Evolutionary conservation across 1,140 invertebrate species (phyloP).

Genomic region (Bombus confusus): DNA sequence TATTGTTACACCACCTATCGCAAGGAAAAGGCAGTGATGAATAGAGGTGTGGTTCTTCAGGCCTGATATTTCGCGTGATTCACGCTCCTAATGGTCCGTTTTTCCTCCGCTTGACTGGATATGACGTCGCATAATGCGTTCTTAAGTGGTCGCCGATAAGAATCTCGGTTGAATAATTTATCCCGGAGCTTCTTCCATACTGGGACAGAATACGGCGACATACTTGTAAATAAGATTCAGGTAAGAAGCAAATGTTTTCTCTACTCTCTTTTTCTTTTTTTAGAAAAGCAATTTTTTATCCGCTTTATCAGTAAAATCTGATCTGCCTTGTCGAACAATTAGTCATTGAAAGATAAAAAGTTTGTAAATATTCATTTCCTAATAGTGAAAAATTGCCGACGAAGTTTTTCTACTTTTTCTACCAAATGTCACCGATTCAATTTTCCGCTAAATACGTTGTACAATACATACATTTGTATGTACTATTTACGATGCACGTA

Average conservation of each 20-base stretch:
- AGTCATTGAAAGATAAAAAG: too few relatives aligned
- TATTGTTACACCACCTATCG: neutral
- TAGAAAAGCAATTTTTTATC: too few relatives aligned
- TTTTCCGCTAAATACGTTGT: neutral
- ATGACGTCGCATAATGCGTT: constrained; percentile 3
- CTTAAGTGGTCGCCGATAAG: neutral
- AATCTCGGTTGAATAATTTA: constrained; percentile 11
- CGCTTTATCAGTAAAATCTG: too few relatives aligned
- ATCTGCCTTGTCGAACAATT: too few relatives aligned
- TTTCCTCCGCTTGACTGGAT: neutral
- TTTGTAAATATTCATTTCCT: too few relatives aligned
- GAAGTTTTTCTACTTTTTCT: too few relatives aligned
- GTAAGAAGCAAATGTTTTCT: neutral
- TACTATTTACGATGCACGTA: too few relatives aligned
- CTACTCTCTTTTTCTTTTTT: neutral
- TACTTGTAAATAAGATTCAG: neutral
- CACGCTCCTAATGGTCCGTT: constrained; percentile 9
- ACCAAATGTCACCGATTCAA: neutral
- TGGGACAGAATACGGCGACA: neutral
- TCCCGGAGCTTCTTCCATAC: neutral
- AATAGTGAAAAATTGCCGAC: too few relatives aligned
- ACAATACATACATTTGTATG: too few relatives aligned
- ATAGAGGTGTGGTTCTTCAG: neutral
- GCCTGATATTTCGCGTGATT: constrained; percentile 4
- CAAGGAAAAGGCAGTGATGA: neutral